A percentile compares a stretch with the other conserved stretches of the same genome.
These are phyloP conservation scores for Brienomyrus longianalis DNA, from an alignment of 2,113 vertebrate species.

Conservation along the genomic window DNA sequence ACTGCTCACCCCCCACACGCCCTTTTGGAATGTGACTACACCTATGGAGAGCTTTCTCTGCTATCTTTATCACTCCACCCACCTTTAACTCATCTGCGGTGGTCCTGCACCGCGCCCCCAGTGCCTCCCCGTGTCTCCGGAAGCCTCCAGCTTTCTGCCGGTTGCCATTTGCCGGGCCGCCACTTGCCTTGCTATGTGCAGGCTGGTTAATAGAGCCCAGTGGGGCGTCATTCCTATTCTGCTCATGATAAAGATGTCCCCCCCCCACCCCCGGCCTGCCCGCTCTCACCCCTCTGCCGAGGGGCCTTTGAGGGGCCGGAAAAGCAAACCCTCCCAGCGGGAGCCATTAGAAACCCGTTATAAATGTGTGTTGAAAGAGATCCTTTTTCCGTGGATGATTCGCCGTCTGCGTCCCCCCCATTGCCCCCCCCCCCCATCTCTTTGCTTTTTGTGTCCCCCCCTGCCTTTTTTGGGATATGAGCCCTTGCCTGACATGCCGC, in stretches of 20 bases:
- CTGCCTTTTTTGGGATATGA: neutral
- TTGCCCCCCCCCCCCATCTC: neutral
- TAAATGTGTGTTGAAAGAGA: conserved; percentile 60
- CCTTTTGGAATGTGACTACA: neutral
- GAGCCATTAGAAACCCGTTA: conserved; percentile 67
- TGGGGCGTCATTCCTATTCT: conserved; percentile 65
- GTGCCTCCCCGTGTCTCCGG: conserved; percentile 30
- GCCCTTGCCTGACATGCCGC: neutral
- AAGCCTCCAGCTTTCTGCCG: conserved; percentile 38
- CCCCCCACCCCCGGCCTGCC: conserved; percentile 22
- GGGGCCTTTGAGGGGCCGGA: conserved; percentile 56
- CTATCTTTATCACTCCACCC: neutral
- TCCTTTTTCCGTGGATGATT: conserved; percentile 35
- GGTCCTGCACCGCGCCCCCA: conserved; percentile 14
- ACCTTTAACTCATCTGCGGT: neutral
- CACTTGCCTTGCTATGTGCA: conserved; percentile 54
- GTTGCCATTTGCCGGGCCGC: conserved; percentile 38
- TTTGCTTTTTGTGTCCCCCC: neutral
- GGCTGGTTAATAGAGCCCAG: conserved; percentile 64
- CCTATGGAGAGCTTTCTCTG: neutral
- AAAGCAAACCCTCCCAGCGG: conserved; percentile 51
- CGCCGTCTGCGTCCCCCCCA: neutral
- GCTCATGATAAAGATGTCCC: conserved; percentile 60
- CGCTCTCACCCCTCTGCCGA: conserved; percentile 43
- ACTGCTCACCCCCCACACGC: neutral